Conservation (phyloP, 92 coral and sea anemone genomes). For the Bergia puertoricense region DNA sequence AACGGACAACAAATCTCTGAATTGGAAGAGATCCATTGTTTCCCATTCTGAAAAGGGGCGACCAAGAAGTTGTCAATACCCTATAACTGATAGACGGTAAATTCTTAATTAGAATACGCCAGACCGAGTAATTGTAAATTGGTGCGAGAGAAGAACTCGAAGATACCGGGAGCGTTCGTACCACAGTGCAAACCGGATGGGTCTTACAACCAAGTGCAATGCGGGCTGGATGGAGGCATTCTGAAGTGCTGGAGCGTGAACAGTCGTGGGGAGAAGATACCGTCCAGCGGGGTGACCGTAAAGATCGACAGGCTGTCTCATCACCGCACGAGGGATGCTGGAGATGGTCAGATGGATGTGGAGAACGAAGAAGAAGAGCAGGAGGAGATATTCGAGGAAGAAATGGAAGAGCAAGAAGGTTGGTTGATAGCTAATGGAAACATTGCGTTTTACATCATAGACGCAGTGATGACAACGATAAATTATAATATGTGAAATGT, state of each 20-base stretch:
- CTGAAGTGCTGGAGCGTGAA: constrained; percentile 85
- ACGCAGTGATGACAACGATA: not conserved
- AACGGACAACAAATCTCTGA: too few species aligned
- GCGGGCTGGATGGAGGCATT: constrained; percentile 26
- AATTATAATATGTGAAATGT: not conserved
- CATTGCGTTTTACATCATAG: not conserved
- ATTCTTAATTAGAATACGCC: not conserved
- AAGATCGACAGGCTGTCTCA: not conserved
- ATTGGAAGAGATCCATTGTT: too few species aligned
- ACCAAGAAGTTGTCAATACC: too few species aligned
- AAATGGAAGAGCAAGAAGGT: not conserved
- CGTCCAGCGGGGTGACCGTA: constrained; percentile 44
- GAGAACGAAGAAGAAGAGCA: not conserved
- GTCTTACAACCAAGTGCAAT: constrained; percentile 65
- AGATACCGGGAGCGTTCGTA: constrained; percentile 41
- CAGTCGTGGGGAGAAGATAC: constrained; percentile 59
- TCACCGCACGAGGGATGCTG: not conserved
- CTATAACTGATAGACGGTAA: not conserved
- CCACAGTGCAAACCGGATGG: constrained; percentile 82
- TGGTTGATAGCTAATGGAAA: not conserved
- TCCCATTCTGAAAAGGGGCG: too few species aligned
- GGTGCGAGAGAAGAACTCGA: constrained; percentile 29
- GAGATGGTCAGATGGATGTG: not conserved
- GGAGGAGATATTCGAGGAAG: constrained; percentile 46
- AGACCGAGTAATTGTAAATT: constrained; percentile 48